Percentiles rank a stretch among this genome's conserved stretches.
Conservation (phyloP, 2,888 invertebrate species). For the Spatulosminthurus flaviceps region DNA sequence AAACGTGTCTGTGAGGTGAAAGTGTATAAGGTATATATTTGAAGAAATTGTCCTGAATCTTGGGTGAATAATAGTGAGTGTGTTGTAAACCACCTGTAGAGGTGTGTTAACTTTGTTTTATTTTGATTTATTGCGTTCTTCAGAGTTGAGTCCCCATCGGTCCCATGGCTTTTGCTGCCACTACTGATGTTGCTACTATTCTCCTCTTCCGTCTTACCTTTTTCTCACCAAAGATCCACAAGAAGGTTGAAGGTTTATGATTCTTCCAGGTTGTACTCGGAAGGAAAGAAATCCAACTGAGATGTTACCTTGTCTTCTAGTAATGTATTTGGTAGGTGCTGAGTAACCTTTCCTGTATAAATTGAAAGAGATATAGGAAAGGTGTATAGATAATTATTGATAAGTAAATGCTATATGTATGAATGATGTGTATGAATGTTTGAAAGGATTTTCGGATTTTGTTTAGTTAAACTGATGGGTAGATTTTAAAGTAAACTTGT, state of each 20-base stretch:
- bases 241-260: background rate
- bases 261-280: background rate
- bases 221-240: conserved; percentile 5
- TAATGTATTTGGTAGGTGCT: background rate
- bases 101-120: conserved; percentile 45
- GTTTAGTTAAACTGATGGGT: background rate
- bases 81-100: conserved; percentile 45
- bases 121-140: conserved; percentile 40
- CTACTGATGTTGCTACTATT: background rate
- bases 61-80: conserved; percentile 22
- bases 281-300: background rate
- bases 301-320: background rate
- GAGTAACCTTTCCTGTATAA: background rate
- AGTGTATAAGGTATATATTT: no score
- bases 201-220: background rate
- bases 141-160: background rate
- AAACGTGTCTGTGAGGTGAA: conserved; percentile 31
- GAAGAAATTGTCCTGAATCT: conserved; percentile 37
- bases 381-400: no score
- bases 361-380: background rate
- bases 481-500: conserved; percentile 40
- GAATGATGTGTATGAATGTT: background rate
- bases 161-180: conserved; percentile 9
- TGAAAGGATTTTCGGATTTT: no score
- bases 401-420: no score